Percentiles rank a stretch among this genome's conserved stretches.
These are phyloP conservation scores for Eulemur coronatus DNA, from an alignment of 2,797 vertebrate genomes.

Conservation along the genomic window DNA sequence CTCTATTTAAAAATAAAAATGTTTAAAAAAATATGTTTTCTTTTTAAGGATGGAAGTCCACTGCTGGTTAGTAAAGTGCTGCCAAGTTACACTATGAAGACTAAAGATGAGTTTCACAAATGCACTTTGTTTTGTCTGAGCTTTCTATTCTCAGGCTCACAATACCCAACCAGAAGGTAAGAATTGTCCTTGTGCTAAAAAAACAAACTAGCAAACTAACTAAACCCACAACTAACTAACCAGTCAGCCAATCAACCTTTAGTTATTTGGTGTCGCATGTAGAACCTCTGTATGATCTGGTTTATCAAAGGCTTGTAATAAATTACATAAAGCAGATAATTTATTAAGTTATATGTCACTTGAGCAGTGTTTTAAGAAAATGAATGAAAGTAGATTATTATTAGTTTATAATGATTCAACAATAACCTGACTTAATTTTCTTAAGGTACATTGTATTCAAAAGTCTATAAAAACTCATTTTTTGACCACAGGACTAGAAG, in stretches of 20 bases:
- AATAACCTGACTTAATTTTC: constrained; percentile 6
- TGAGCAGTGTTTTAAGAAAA: too few species aligned
- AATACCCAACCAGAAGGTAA: background rate
- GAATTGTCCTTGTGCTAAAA: background rate
- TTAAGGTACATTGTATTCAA: background rate
- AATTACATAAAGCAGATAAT: background rate
- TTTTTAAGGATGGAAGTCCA: background rate
- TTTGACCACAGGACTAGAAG: background rate
- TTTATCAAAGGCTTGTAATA: background rate
- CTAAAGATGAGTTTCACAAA: constrained; percentile 36
- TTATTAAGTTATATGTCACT: too few species aligned
- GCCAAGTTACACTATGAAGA: background rate
- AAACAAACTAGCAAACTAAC: background rate
- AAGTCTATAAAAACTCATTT: background rate
- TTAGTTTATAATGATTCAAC: background rate
- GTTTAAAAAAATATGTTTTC: background rate
- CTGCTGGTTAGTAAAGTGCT: background rate
- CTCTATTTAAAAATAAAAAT: constrained; percentile 6
- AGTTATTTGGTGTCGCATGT: background rate
- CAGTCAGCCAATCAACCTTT: background rate
- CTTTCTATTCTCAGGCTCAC: background rate
- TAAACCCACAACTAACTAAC: background rate
- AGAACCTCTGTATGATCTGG: background rate
- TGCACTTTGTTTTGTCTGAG: background rate
- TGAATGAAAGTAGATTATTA: background rate